Conservation (phyloP, 2,797 vertebrate genomes). For the Acanthiza pusilla region DNA sequence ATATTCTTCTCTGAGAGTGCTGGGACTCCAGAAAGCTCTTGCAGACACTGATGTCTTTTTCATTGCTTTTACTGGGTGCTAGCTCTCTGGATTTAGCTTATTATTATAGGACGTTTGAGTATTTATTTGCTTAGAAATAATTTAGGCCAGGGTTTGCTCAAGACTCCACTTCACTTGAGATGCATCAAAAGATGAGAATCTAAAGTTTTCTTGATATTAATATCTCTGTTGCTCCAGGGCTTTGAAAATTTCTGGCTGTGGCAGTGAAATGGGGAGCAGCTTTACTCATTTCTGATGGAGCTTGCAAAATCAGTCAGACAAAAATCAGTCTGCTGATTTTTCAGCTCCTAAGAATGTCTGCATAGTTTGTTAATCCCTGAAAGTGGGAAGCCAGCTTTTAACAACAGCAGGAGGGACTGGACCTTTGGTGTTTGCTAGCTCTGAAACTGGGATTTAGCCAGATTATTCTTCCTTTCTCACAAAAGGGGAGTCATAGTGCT, state of each 20-base stretch:
- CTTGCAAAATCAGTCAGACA: too few relatives aligned
- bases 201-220: background rate
- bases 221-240: background rate
- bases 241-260: background rate
- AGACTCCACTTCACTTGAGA: background rate
- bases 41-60: background rate
- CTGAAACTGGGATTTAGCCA: slow-evolving; percentile 53
- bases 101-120: background rate
- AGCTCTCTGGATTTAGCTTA: background rate
- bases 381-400: slow-evolving; percentile 44
- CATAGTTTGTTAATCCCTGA: slow-evolving; percentile 57
- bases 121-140: slow-evolving; percentile 4
- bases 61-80: background rate
- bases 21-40: background rate
- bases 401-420: slow-evolving; percentile 39
- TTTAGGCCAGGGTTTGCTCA: background rate
- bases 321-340: slow-evolving; percentile 23
- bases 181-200: background rate
- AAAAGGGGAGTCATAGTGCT: slow-evolving; percentile 27
- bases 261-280: background rate
- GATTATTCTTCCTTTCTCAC: slow-evolving; percentile 62
- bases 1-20: background rate
- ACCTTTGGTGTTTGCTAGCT: slow-evolving; percentile 41
- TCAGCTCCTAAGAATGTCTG: background rate
- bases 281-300: background rate